Conservation (phyloP, 2,888 invertebrate species). For the Hirtodrosophila confusa region DNA sequence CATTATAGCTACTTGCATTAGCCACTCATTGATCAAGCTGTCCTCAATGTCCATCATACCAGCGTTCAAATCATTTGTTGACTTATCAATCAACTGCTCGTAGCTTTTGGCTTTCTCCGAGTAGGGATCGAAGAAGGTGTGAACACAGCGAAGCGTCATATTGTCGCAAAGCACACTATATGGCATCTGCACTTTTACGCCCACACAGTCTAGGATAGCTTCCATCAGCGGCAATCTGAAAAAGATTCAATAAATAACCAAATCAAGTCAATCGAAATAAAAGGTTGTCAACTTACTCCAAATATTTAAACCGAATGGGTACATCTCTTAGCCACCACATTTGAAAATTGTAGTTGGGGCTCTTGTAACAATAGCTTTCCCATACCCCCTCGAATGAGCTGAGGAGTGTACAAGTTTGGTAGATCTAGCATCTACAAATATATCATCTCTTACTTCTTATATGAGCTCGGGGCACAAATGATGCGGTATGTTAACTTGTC, state of each 20-base stretch:
- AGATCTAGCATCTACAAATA: background rate
- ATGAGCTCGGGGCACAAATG: conserved; percentile 36
- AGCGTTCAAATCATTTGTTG: conserved; percentile 32
- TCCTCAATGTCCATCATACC: conserved; percentile 62
- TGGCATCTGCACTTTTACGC: conserved; percentile 66
- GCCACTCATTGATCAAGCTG: conserved; percentile 71
- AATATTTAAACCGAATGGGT: conserved; percentile 64
- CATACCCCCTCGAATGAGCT: conserved; percentile 46
- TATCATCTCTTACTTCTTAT: conserved; percentile 38
- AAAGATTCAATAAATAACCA: background rate
- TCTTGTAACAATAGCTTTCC: conserved; percentile 63
- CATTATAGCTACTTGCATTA: conserved; percentile 63
- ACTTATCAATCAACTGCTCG: conserved; percentile 18
- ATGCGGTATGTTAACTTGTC: conserved; percentile 62
- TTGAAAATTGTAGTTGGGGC: conserved; percentile 66
- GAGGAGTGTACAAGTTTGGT: no score
- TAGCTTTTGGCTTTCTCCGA: conserved; percentile 68
- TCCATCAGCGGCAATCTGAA: conserved; percentile 62
- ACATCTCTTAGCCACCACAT: conserved; percentile 79
- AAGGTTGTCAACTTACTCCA: conserved; percentile 56
- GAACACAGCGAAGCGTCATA: conserved; percentile 74
- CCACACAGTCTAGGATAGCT: conserved; percentile 58
- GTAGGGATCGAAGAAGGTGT: conserved; percentile 76
- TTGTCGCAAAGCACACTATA: conserved; percentile 69
- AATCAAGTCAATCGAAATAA: background rate